phyloP scores from a whole-genome alignment of 2,888 invertebrate genomes.

The Pristionchus arcanus region DNA sequence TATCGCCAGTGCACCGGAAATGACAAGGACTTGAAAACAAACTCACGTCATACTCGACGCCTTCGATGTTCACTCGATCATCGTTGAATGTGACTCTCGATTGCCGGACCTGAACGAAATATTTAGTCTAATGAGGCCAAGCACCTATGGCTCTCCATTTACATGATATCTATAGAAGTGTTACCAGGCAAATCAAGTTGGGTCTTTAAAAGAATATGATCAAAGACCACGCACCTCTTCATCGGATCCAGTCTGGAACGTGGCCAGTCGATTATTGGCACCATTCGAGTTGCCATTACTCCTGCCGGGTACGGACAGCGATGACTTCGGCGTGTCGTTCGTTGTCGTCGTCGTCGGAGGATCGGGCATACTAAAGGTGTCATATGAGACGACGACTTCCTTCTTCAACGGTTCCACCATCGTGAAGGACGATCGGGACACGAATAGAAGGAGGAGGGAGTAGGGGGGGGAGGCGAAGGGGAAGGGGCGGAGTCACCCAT shows the following conservation, averaged over 20 bases:
- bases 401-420: conserved; percentile 14
- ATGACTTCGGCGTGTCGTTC: not conserved
- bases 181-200: not conserved
- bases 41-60: conserved; percentile 51
- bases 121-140: not conserved
- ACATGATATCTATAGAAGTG: not conserved
- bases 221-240: conserved; percentile 41
- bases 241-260: conserved; percentile 41
- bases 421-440: not conserved
- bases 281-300: not conserved
- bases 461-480: not conserved
- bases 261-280: conserved; percentile 2
- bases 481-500: conserved; percentile 21
- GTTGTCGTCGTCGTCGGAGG: not conserved
- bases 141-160: not conserved
- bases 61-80: conserved; percentile 57
- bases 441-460: not conserved
- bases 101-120: not conserved
- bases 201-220: not conserved
- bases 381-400: conserved; percentile 8
- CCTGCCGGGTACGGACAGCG: conserved; percentile 38
- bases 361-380: conserved; percentile 43
- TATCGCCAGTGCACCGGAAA: not conserved
- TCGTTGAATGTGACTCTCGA: conserved; percentile 55
- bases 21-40: not conserved